Evolutionary conservation across 2,888 invertebrate genomes (phyloP), one percentile per base, ranked within the genome.

Genomic region (Spilarctia lutea): DNA sequence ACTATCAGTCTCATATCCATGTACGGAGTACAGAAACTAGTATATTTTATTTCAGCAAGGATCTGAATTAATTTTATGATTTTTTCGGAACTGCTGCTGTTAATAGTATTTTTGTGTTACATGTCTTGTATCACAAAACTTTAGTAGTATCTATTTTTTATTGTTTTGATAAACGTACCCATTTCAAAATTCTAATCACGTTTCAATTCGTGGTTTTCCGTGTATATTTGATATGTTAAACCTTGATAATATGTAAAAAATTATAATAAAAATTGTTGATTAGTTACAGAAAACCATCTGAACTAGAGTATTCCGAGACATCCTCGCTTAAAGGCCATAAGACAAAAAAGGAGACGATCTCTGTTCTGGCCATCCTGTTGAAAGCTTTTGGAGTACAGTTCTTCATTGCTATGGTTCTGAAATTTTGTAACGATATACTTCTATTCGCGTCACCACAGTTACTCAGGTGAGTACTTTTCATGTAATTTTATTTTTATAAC

Each of bases 361-460:
- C 98, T 0, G 97, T 99, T 83, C 94, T 99, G 87, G 97, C 97
- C 39, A 98, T 98, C 0, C 96, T 99, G 68, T 96, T 98, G 82
- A 97, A 97, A 89, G 98, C 99, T 10, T 99, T 99, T 91, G 98
- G 99, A 67, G 97, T 97, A 1, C 97, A 98, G 74, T 99, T 99
- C 90, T 79, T 99, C 1, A 97, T 98, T 85, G 99, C 99, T 20
- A 96, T 98, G 0, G 90, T 97, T 72, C 96, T 99, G 80, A 99
- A 99, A 93, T 91, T 99, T 0, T 87, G 97, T 60, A 98, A 98
- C 87, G 99, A 99, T 93, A 80, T 97, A 27, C 92, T 99, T 73
- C 98, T 98, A 81, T 99, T 99, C 93, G 96, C 98, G 65, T 98
- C 98, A 85, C 99, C 99, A 0, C 97, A 98, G 92, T 96, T 99